These are phyloP conservation scores for Globicephala melas DNA, from an alignment of 2,113 vertebrate species.

Conservation along the genomic window DNA sequence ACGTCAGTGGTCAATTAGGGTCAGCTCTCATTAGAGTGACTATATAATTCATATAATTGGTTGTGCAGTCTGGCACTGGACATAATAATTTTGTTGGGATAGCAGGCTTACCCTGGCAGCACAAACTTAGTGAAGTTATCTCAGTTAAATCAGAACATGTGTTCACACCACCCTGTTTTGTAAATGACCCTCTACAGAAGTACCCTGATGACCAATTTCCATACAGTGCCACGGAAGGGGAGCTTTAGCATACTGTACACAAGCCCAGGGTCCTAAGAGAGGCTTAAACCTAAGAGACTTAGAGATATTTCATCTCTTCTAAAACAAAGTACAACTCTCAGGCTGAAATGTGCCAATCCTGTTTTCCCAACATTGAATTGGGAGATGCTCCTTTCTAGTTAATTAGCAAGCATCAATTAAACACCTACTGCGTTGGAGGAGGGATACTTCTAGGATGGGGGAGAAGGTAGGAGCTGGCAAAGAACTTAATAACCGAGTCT, in stretches of 20 bases:
- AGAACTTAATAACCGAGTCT: neutral
- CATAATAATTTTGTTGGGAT: neutral
- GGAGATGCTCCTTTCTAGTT: neutral
- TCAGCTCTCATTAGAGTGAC: neutral
- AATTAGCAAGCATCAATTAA: neutral
- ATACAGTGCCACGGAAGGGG: neutral
- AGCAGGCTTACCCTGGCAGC: neutral
- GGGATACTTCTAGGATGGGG: neutral
- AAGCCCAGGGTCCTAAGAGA: neutral
- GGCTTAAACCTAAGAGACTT: neutral
- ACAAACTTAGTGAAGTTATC: neutral
- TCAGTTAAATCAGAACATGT: neutral
- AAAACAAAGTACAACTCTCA: neutral
- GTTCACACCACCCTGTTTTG: neutral
- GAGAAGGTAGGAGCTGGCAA: neutral
- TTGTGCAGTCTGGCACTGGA: neutral
- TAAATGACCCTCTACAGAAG: neutral
- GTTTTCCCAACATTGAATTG: neutral
- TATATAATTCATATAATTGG: neutral
- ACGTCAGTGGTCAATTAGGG: neutral
- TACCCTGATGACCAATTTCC: neutral
- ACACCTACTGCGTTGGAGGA: neutral
- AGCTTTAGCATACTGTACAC: neutral
- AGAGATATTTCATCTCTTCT: neutral
- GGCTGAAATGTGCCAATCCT: neutral